These are phyloP conservation scores for Thecophora atra DNA, from an alignment of 2,888 invertebrate genomes.

Conservation along the genomic window DNA sequence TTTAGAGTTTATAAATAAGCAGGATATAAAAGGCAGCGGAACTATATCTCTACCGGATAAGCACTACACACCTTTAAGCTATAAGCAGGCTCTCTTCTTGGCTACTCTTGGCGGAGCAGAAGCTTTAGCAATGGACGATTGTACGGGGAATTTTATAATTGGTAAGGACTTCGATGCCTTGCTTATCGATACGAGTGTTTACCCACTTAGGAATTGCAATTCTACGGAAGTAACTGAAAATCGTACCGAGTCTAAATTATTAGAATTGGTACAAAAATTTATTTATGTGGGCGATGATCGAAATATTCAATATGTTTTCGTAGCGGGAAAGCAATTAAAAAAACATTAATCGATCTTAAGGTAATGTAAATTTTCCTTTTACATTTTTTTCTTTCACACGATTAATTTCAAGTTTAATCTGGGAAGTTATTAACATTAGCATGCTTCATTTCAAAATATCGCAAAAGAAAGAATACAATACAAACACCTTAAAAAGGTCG, in stretches of 20 bases:
- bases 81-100: conserved; percentile 81
- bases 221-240: conserved; percentile 45
- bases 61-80: conserved; percentile 70
- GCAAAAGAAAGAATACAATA: not conserved
- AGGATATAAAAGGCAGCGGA: conserved; percentile 56
- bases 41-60: conserved; percentile 37
- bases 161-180: conserved; percentile 92
- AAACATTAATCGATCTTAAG: conserved; percentile 23
- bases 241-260: conserved; percentile 66
- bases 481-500: conserved; percentile 35
- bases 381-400: too few species aligned
- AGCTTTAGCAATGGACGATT: conserved; percentile 79
- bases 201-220: conserved; percentile 69
- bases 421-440: too few species aligned
- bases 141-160: conserved; percentile 80
- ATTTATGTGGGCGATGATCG: conserved; percentile 84
- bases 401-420: too few species aligned
- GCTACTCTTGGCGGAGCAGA: conserved; percentile 88
- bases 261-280: conserved; percentile 78
- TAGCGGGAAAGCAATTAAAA: conserved; percentile 74
- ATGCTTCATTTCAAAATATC: too few species aligned
- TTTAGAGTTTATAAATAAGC: conserved; percentile 69
- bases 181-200: conserved; percentile 74
- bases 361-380: too few species aligned
- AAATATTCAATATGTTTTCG: conserved; percentile 80